phyloP scores from a whole-genome alignment of 2,888 invertebrate species.

The Drymonia ruficornis region DNA sequence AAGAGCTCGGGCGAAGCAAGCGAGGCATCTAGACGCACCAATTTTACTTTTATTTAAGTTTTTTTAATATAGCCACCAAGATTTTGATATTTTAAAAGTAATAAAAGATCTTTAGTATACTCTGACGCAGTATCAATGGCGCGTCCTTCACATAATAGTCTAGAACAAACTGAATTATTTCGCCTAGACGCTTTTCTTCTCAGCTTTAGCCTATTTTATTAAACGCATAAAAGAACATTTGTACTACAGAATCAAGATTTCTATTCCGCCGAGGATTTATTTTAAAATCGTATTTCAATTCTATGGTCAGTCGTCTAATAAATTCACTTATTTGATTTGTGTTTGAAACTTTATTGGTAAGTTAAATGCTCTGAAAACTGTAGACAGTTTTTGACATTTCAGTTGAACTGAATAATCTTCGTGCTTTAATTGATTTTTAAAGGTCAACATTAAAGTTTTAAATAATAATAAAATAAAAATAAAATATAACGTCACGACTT shows the following conservation, averaged over 20 bases:
- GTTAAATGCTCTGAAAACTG: slow-evolving; percentile 8
- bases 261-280: slow-evolving; percentile 3
- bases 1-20: too few relatives aligned
- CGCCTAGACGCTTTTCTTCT: not conserved
- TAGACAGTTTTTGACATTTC: not conserved
- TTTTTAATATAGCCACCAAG: too few relatives aligned
- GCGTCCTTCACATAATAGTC: not conserved
- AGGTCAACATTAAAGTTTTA: not conserved
- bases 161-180: not conserved
- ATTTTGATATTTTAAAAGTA: not conserved
- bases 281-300: slow-evolving; percentile 7
- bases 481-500: too few relatives aligned
- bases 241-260: slow-evolving; percentile 9
- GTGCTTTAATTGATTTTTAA: not conserved
- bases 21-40: too few relatives aligned
- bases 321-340: slow-evolving; percentile 18
- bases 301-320: slow-evolving; percentile 15
- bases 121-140: not conserved
- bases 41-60: too few relatives aligned
- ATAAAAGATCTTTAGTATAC: not conserved
- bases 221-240: not conserved
- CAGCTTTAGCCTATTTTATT: slow-evolving; percentile 7
- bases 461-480: too few relatives aligned
- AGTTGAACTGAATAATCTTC: not conserved
- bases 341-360: slow-evolving; percentile 11